A percentile compares a stretch with the other conserved stretches of the same genome.
Conservation (phyloP, 2,113 vertebrate genomes). For the Catharus fuscescens region DNA sequence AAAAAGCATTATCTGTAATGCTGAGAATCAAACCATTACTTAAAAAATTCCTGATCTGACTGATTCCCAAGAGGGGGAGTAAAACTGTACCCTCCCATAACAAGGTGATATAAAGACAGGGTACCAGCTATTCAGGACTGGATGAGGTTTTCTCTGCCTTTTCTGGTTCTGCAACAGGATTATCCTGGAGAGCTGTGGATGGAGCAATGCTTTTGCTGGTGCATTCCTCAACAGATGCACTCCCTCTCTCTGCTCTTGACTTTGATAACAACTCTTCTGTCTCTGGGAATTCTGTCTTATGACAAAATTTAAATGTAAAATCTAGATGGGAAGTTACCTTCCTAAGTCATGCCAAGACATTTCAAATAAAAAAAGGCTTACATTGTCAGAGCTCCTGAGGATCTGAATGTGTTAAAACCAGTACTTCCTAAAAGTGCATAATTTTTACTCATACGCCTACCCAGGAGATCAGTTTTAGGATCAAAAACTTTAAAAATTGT, state of each 20-base stretch:
- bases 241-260: not conserved
- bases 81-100: not conserved
- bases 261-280: not conserved
- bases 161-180: conserved; percentile 23
- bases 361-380: not conserved
- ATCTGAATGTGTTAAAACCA: not conserved
- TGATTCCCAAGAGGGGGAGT: not conserved
- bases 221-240: not conserved
- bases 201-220: not conserved
- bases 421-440: not conserved
- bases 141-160: not conserved
- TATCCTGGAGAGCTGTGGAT: not conserved
- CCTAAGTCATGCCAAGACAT: not conserved
- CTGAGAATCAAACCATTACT: not conserved
- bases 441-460: not conserved
- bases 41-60: not conserved
- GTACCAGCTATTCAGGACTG: not conserved
- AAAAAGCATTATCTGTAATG: not conserved
- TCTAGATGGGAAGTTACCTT: not conserved
- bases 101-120: not conserved
- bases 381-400: not conserved
- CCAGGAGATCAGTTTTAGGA: not conserved
- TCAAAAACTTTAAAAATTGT: not conserved
- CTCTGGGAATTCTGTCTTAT: not conserved
- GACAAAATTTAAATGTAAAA: not conserved